phyloP scores from a whole-genome alignment of 2,113 vertebrate genomes.

The Sylvietta virens region DNA sequence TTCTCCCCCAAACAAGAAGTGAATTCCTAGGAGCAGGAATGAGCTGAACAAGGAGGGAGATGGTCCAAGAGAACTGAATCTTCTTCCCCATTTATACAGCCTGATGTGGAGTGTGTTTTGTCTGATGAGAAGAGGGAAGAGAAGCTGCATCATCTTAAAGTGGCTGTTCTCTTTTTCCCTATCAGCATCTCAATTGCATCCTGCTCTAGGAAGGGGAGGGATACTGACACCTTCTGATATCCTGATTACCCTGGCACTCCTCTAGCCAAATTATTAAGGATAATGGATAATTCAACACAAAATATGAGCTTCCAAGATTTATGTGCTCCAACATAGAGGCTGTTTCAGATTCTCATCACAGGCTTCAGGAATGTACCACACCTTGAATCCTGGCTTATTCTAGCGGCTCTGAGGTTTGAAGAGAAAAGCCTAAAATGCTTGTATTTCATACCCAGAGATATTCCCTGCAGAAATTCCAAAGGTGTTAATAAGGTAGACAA shows the following conservation, averaged over 20 bases:
- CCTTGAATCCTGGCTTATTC: not conserved
- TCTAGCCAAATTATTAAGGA: not conserved
- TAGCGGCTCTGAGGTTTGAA: not conserved
- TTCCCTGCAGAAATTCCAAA: not conserved
- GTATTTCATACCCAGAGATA: not conserved
- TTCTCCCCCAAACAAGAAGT: not conserved
- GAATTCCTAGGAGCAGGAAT: not conserved
- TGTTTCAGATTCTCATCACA: not conserved
- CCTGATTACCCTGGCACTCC: not conserved
- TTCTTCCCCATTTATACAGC: not conserved
- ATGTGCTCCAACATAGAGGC: rapidly evolving
- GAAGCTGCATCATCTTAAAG: not conserved
- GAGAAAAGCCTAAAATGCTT: not conserved
- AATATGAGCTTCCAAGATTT: not conserved
- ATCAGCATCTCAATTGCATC: not conserved
- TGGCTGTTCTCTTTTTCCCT: not conserved
- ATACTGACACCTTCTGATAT: not conserved
- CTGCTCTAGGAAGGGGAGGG: not conserved
- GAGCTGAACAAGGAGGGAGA: not conserved
- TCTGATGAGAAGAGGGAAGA: not conserved
- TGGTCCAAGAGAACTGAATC: not conserved
- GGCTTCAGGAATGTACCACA: not conserved
- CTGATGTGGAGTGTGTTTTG: not conserved
- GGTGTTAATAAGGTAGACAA: not conserved
- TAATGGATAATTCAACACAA: not conserved